These are phyloP conservation scores for Plebejus melissa DNA, from an alignment of 2,888 invertebrate genomes.

Conservation along the genomic window DNA sequence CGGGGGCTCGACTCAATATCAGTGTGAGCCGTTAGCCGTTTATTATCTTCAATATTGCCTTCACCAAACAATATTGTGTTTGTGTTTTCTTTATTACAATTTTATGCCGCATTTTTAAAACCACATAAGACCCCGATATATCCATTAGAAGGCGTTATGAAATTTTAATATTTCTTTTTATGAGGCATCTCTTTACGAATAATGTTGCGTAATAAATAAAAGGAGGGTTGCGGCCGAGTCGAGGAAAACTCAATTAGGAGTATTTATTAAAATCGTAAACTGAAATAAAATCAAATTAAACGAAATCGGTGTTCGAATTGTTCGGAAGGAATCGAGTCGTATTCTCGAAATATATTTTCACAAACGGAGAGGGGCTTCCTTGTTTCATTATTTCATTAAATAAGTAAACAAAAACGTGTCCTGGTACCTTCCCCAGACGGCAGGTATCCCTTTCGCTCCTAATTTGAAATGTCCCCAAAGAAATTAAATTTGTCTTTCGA, in stretches of 20 bases:
- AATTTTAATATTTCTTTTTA: neutral
- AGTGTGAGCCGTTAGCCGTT: constrained; percentile 21
- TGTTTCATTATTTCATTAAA: constrained; percentile 1
- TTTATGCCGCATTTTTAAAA: constrained; percentile 25
- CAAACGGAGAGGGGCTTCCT: neutral
- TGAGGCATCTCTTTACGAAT: neutral
- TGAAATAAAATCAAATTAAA: neutral
- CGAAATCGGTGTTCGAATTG: neutral
- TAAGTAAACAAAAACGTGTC: neutral
- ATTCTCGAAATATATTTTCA: constrained; percentile 7
- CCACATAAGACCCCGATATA: neutral
- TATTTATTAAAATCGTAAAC: neutral
- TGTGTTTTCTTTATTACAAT: constrained; percentile 20
- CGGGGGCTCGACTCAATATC: constrained; percentile 18
- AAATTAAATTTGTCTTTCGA: neutral
- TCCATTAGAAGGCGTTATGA: constrained; percentile 9
- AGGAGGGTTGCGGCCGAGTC: neutral
- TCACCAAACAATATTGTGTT: constrained; percentile 20
- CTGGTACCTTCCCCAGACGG: neutral
- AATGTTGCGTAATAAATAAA: neutral
- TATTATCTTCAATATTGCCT: constrained; percentile 26
- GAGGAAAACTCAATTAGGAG: neutral
- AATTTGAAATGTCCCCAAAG: neutral
- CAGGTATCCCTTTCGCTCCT: neutral
- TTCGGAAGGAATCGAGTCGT: neutral